Evolutionary conservation across 2,113 vertebrate genomes (phyloP), one percentile per base, ranked within the genome.

Genomic region (Hoplias malabaricus): DNA sequence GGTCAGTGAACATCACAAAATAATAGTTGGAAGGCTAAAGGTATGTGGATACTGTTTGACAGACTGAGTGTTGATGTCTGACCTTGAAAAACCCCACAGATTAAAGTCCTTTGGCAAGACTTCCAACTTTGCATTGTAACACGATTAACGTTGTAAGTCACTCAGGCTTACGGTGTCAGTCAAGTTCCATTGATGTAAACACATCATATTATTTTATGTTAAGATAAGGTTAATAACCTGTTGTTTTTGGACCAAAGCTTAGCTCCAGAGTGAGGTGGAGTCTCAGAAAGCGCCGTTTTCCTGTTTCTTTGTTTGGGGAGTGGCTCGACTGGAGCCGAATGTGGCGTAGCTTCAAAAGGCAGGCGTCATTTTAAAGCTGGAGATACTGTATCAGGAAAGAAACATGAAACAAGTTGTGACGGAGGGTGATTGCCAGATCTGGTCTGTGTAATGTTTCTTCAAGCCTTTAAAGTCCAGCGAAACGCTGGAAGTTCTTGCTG

Each of bases 341-440:
- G 80, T 88, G 86, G 87, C 79, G 31, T 76, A 82, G 84, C 87
- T 90, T 91, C 90, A 90, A 89, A 91, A 87, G 88, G 81, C 86
- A 79, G 81, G 80, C 88, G 86, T 89, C 90, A 91, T 89, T 87
- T 89, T 90, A 88, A 86, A 85, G 89, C 73, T 84, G 83, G 82
- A 87, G 90, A 91, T 91, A 87, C 84, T 77, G 85, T 91, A 91
- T 91, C 90, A 86, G 84, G 72, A 63, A 79, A 43, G 75, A 36
- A 89, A 91, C 89, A 89, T 91, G 89, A 91, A 92, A 89, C 88
- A 85, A 89, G 88, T 90, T 91, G 86, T 90, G 90, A 91, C 80
- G 86, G 80, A 85, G 86, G 81, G 88, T 91, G 90, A 92, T 92
- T 90, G 89, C 86, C 88, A 90, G 86, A 87, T 87, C 79, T 86